phyloP scores from a whole-genome alignment of 2,888 invertebrate genomes.

The Drosophila basisetae region DNA sequence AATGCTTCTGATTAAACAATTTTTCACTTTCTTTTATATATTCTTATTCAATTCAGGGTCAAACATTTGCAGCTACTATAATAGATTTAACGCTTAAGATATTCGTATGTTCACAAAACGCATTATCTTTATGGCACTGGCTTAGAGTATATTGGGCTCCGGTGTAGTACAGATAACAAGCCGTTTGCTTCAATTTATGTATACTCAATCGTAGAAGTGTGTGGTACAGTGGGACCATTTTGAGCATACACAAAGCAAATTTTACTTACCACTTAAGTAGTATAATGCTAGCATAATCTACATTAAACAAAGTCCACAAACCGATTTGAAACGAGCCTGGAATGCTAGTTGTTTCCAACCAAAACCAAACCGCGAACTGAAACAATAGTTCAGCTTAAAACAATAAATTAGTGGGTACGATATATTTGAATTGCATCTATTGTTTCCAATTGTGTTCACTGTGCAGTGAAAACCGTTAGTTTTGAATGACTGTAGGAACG shows the following conservation, averaged over 20 bases:
- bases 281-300: background rate
- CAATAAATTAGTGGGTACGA: background rate
- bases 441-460: constrained; percentile 23
- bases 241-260: background rate
- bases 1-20: background rate
- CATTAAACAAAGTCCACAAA: background rate
- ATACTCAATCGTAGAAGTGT: constrained; percentile 32
- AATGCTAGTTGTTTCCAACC: background rate
- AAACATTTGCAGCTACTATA: background rate
- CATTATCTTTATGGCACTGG: constrained; percentile 20
- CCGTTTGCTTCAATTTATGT: constrained; percentile 3
- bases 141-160: constrained; percentile 26
- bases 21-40: background rate
- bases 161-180: constrained; percentile 25
- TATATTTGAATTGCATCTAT: background rate
- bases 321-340: background rate
- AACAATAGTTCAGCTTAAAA: background rate
- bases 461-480: constrained; percentile 12
- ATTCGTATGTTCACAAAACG: background rate
- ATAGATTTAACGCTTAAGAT: background rate
- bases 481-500: constrained; percentile 8
- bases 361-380: background rate
- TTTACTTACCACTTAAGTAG: background rate
- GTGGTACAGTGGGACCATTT: constrained; percentile 38
- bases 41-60: background rate